Evolutionary conservation across 2,888 invertebrate species (phyloP).

Genomic region (Leptinotarsa peninsularis): DNA sequence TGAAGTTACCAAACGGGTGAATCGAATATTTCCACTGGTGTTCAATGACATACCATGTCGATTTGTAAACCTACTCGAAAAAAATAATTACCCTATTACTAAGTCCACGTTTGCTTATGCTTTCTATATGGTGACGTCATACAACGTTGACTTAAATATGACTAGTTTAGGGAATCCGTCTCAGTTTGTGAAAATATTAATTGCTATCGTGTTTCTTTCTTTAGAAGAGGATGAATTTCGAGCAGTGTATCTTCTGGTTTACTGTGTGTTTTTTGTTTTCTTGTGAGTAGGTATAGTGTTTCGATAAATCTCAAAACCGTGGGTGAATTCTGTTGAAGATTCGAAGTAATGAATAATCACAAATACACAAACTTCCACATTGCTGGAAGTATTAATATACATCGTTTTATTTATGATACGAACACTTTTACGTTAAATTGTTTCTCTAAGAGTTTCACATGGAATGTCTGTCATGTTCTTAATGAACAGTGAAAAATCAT

Average conservation of each 20-base stretch:
- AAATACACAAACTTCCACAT: no score
- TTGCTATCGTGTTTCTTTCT: no score
- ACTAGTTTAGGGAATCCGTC: neutral
- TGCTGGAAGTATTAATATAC: no score
- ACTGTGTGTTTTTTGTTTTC: neutral
- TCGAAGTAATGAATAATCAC: no score
- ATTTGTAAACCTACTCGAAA: neutral
- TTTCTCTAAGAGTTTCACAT: no score
- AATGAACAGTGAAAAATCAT: no score
- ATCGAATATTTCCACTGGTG: neutral
- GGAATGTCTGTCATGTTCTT: no score
- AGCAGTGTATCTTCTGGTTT: neutral
- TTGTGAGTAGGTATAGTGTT: neutral
- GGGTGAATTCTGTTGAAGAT: no score
- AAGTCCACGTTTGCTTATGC: neutral
- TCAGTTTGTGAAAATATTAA: neutral
- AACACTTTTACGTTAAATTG: no score
- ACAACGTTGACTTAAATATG: neutral
- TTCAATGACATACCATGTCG: neutral
- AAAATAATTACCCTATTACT: conserved; percentile 3
- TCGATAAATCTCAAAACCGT: no score
- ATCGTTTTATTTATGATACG: no score
- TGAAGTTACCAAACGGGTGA: neutral
- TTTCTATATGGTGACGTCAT: neutral
- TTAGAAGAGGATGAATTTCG: no score